Evolutionary conservation across 2,797 vertebrate genomes (phyloP), one percentile per base, ranked within the genome.

Genomic region (Australoheros facetus): DNA sequence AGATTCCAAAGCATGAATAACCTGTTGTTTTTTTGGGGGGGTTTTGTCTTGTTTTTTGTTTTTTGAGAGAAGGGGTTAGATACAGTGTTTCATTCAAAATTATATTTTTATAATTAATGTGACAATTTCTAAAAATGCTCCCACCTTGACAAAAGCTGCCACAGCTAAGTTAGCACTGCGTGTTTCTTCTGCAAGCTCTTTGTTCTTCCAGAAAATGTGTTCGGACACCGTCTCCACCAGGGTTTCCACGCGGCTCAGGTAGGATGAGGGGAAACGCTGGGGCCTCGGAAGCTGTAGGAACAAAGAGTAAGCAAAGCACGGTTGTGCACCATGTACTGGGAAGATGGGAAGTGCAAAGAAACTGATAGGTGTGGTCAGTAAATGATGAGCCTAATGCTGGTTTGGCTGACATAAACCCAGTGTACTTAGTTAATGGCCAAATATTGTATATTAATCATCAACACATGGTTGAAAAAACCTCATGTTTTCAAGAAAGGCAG

Each of bases 91-190:
- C 2, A 42, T 73, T 70, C 23, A 55, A 28, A 1, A 14, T 57
- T 9, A 12, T 13, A 13, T 32, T 75, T 19, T 17, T 34, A 11
- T 37, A 71, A 69, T 53, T 12, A 19, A 73, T 1, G 0, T 57
- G 5, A 26, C 13, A 42, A 21, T 21, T 42, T 32, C 39, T 66
- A 37, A 48, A 73, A 13, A 32, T 59, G 11, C 7, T 54, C 80
- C 71, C 88, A 99, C 98, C 97, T 99, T 99, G 66, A 99, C 96
- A 90, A 99, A 98, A 77, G 93, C 95, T 17, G 97, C 98, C 62
- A 96, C 91, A 0, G 97, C 98, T 75, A 96, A 94, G 89, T 98
- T 99, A 69, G 98, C 98, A 48, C 95, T 96, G 78, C 95, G 97
- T 0, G 98, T 97, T 92, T 99, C 98, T 73, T 99, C 98, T 26